Evolutionary conservation across 2,113 vertebrate genomes (phyloP).

Genomic region (Dipodomys stephensi): DNA sequence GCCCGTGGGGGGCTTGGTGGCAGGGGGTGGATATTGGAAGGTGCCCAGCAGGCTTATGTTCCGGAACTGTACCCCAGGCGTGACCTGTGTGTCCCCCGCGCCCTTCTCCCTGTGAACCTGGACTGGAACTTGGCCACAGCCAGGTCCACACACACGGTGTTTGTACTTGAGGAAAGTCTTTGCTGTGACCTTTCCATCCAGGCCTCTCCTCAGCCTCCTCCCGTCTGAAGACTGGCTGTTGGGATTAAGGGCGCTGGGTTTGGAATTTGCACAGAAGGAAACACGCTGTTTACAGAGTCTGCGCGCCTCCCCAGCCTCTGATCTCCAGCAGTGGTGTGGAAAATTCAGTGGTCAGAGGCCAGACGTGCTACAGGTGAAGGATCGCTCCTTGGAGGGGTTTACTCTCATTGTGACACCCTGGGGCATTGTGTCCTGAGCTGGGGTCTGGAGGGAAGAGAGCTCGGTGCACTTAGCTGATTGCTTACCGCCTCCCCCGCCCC

Average conservation of each 20-base stretch:
- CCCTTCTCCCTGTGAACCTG: neutral
- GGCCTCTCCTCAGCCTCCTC: slow-evolving; percentile 58
- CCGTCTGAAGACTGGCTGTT: slow-evolving; percentile 60
- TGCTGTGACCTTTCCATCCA: slow-evolving; percentile 74
- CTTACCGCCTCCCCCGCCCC: too few relatives aligned
- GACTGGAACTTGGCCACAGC: slow-evolving; percentile 27
- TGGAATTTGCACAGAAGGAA: slow-evolving; percentile 82
- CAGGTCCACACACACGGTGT: neutral
- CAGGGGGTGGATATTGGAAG: neutral
- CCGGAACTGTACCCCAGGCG: neutral
- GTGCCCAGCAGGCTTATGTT: neutral
- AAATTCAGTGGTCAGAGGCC: neutral
- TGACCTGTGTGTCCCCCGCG: neutral
- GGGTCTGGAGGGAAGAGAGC: neutral
- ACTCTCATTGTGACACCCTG: neutral
- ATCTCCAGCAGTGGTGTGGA: neutral
- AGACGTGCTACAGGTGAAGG: neutral
- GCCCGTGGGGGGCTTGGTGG: neutral
- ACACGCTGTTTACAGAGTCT: slow-evolving; percentile 65
- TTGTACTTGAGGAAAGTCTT: slow-evolving; percentile 58
- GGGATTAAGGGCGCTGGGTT: slow-evolving; percentile 72
- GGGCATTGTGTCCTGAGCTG: slow-evolving; percentile 19
- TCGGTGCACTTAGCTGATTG: slow-evolving; percentile 66
- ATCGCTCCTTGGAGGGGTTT: slow-evolving; percentile 9
- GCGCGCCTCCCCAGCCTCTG: slow-evolving; percentile 33